Percentiles rank a stretch among this genome's conserved stretches.
These are phyloP conservation scores for Elysia crispata DNA, from an alignment of 2,888 invertebrate genomes.

Conservation along the genomic window DNA sequence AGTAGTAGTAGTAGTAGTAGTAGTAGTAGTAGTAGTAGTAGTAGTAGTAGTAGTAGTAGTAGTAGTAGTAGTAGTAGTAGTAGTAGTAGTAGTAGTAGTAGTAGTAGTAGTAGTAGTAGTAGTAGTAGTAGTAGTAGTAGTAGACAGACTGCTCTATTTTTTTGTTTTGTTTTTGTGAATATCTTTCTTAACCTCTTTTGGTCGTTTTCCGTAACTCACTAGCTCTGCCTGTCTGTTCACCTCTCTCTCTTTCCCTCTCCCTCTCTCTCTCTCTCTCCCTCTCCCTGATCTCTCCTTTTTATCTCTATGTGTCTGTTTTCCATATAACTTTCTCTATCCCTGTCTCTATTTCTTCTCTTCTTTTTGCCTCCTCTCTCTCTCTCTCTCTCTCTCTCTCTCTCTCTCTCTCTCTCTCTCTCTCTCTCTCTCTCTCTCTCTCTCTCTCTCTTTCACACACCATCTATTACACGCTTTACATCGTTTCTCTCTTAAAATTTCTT, in stretches of 20 bases:
- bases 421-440: no score
- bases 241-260: no score
- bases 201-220: neutral
- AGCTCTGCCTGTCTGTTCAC: neutral
- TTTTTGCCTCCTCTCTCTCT: no score
- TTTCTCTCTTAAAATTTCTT: no score
- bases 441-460: conserved; percentile 12
- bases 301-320: conserved; percentile 5
- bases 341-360: no score
- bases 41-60: conserved; percentile 30
- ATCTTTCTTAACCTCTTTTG: conserved; percentile 3
- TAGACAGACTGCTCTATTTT: no score
- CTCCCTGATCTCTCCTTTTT: conserved; percentile 3
- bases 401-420: no score
- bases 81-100: conserved; percentile 26
- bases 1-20: conserved; percentile 28
- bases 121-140: conserved; percentile 26
- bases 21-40: conserved; percentile 33
- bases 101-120: conserved; percentile 28
- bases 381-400: no score
- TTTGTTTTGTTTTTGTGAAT: neutral
- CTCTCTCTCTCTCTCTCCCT: no score
- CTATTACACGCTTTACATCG: no score
- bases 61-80: conserved; percentile 31
- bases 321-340: neutral